A percentile compares a stretch with the other conserved stretches of the same genome.
Evolutionary conservation across 2,888 invertebrate species (phyloP).

Genomic region (Stramonita haemastoma): DNA sequence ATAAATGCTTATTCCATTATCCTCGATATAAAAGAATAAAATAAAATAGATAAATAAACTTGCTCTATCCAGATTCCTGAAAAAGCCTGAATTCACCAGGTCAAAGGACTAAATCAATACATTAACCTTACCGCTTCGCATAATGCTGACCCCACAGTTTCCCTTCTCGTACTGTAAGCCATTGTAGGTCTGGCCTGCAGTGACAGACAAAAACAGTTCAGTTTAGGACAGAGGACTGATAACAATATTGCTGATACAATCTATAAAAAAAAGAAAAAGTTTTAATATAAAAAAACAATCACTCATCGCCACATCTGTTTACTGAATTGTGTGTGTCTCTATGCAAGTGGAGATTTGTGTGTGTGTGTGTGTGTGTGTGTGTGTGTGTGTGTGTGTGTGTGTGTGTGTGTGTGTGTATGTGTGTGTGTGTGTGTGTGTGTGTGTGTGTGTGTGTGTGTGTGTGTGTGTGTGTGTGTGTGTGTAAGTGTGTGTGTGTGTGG

Average conservation of each 20-base stretch:
- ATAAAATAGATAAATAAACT: no score
- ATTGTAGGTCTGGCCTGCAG: constrained; percentile 87
- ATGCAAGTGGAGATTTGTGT: neutral
- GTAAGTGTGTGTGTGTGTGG: no score
- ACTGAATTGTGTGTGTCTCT: neutral
- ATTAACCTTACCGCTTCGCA: constrained; percentile 81
- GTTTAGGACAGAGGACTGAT: neutral
- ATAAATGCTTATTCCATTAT: no score
- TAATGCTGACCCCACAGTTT: constrained; percentile 98
- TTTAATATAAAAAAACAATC: neutral
- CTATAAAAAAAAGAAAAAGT: neutral
- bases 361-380: constrained; percentile 6
- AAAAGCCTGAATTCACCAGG: no score
- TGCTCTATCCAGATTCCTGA: no score
- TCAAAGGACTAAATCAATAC: no score
- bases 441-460: constrained; percentile 17
- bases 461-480: neutral
- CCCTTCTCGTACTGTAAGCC: constrained; percentile 97
- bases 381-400: constrained; percentile 10
- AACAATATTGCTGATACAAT: neutral
- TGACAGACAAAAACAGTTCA: neutral
- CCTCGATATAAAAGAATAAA: no score
- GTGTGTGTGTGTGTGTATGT: neutral
- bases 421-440: neutral
- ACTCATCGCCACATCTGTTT: neutral